Evolutionary conservation across 2,888 invertebrate species (phyloP).

Genomic region (Anoncus sp.): DNA sequence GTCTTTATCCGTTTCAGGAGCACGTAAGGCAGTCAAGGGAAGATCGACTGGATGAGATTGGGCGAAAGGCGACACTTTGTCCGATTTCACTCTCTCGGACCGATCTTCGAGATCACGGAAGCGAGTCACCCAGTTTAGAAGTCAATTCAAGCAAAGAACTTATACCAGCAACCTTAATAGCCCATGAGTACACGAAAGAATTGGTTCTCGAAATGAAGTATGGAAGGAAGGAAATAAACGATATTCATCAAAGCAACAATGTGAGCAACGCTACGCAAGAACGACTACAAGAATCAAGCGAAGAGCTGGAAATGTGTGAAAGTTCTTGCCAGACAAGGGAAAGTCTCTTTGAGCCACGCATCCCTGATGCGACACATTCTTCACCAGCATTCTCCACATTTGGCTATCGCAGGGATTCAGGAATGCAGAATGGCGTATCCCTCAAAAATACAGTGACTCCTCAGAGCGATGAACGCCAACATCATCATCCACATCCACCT

Average conservation of each 20-base stretch:
- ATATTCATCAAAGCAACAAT: constrained; percentile 82
- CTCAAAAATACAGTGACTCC: constrained; percentile 22
- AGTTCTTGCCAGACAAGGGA: constrained; percentile 94
- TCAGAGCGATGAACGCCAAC: constrained; percentile 66
- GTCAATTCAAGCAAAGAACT: constrained; percentile 77
- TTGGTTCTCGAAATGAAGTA: constrained; percentile 76
- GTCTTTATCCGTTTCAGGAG: constrained; percentile 85
- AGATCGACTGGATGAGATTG: constrained; percentile 89
- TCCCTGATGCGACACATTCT: constrained; percentile 75
- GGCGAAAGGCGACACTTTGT: constrained; percentile 81
- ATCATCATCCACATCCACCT: constrained; percentile 65
- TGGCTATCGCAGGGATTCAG: constrained; percentile 81
- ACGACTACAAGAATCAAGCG: constrained; percentile 79
- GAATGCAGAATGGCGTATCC: constrained; percentile 70
- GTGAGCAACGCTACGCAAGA: constrained; percentile 82
- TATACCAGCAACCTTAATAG: constrained; percentile 68
- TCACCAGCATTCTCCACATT: constrained; percentile 85
- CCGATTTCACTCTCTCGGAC: constrained; percentile 75
- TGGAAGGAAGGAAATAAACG: constrained; percentile 74
- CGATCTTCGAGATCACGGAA: constrained; percentile 75
- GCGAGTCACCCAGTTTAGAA: constrained; percentile 79
- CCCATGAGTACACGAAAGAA: constrained; percentile 67
- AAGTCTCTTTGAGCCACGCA: constrained; percentile 87
- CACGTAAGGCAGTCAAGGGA: constrained; percentile 92
- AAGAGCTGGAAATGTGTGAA: constrained; percentile 87